A percentile compares a stretch with the other conserved stretches of the same genome.
These are phyloP conservation scores for Ennomos fuscantarius DNA, from an alignment of 2,888 invertebrate genomes.

Conservation along the genomic window DNA sequence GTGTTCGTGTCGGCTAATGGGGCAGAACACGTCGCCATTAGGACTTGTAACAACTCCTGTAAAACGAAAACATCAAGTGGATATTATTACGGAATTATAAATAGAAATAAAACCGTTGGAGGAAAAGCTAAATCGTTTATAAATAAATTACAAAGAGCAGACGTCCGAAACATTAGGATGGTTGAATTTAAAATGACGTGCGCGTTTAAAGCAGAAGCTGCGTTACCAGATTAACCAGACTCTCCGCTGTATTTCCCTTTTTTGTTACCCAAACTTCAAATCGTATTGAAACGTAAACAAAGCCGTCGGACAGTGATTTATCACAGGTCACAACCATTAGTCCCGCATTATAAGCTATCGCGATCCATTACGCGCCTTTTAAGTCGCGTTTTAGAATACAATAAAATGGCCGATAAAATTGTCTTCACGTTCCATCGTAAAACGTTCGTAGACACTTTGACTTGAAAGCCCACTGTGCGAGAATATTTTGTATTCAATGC, in stretches of 20 bases:
- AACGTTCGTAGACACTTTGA: slow-evolving; percentile 27
- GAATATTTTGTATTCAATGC: slow-evolving; percentile 6
- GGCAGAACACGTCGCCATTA: slow-evolving; percentile 62
- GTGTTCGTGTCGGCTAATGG: slow-evolving; percentile 67
- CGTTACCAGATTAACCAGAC: neutral
- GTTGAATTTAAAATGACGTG: neutral
- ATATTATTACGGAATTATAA: slow-evolving; percentile 27
- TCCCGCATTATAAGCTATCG: slow-evolving; percentile 26
- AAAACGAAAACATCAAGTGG: slow-evolving; percentile 36
- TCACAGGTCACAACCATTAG: slow-evolving; percentile 27
- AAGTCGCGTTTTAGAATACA: slow-evolving; percentile 32
- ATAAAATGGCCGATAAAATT: slow-evolving; percentile 32
- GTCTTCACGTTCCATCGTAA: slow-evolving; percentile 33
- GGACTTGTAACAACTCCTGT: slow-evolving; percentile 53
- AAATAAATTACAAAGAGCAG: too few relatives aligned
- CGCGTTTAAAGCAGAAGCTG: neutral
- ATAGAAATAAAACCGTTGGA: neutral
- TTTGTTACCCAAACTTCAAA: slow-evolving; percentile 7
- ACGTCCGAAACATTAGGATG: too few relatives aligned
- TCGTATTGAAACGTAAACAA: slow-evolving; percentile 30
- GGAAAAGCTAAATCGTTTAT: neutral
- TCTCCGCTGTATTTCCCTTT: slow-evolving; percentile 17
- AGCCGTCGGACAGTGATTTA: slow-evolving; percentile 35
- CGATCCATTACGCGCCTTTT: slow-evolving; percentile 30
- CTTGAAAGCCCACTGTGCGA: slow-evolving; percentile 1